Base-by-base conservation (phyloP, 2,113 vertebrate genomes). In the Callocephalon fimbriatum region DNA sequence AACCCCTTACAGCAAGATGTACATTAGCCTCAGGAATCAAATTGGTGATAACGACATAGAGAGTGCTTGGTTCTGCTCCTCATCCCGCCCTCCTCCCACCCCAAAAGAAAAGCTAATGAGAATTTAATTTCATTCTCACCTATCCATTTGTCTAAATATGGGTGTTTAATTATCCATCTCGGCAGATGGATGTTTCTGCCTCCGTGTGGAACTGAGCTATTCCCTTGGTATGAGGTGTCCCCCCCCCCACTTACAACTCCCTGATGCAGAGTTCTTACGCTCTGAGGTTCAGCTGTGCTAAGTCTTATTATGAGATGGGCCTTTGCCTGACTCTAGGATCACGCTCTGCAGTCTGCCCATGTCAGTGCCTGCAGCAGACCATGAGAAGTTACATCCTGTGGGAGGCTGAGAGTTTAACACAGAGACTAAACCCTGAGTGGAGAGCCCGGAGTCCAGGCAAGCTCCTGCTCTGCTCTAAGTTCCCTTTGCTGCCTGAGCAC, bases 1-100 rank as follows among this genome's bases (percentile, higher is more conserved):
- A 96, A 98, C 95, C 98, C 82, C 32, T 96, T 98, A 98, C 82
- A 93, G 83, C 72, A 71, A 92, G 92, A 29, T 8, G 14, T 37
- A 16, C 82, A 63, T 96, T 93, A 88, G 93, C 71, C 66, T 91
- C 66, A 27, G 88, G 71, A 90, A 95, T 95, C 63, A 96, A 95
- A 97, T 95, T 88, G 95, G 79, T 63, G 90, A 54, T 93, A 96
- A 86, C 53, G 2, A 86, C 75, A 15, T 2, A 40, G 95, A 58
- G 85, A 68, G 78, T 5, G 48, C 65, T 86, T 48, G 67, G 78
- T 93, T 95, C 88, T 92, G 93, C 96, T 92, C 84, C 67, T 67
- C 54, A 2, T 71, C 66, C 84, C 32, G 38, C 27, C 47, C 37
- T 23, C 37, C 29, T 25, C 20, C 29, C 42, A 51, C 23, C 10